Evolutionary conservation across 1,140 invertebrate species (phyloP), one percentile per base, ranked within the genome.

Genomic region (Bacillus rossius): DNA sequence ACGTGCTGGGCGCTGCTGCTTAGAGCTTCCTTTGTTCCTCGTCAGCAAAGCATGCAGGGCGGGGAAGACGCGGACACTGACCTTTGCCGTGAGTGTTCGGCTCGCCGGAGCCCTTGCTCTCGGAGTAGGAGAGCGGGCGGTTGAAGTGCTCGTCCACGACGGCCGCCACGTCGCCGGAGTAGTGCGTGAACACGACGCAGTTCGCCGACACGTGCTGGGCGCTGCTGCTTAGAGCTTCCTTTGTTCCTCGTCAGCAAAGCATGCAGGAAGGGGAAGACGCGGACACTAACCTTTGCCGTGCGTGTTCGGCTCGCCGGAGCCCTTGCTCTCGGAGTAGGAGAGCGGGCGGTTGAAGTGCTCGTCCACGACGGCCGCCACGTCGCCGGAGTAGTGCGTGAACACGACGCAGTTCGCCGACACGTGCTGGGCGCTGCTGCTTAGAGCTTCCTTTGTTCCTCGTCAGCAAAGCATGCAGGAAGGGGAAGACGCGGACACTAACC

Each of bases 81-180:
- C 84, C 84, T 81, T 86, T 86, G 41, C 69, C 63, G 58, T 73
- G 69, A 22, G 68, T 61, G n/a, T 67, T 56, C 34, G 70, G n/a
- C n/a, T n/a, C n/a, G n/a, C n/a, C n/a, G n/a, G n/a, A n/a, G n/a
- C n/a, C n/a, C n/a, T n/a, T n/a, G n/a, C n/a, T n/a, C n/a, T n/a
- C 79, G 54, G 71, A 71, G 64, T 74, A 77, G 64, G 84, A 81
- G 56, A 97, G 81, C 19, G 94, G 92, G 55, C 92, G 77, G 54
- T 89, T 86, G 77, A 97, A 96, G 75, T 97, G 94, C 76, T 96
- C 93, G 73, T 97, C 94, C 47, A 97, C 94, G 60, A 94, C 91
- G 59, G 88, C 81, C 37, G 91, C 87, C 20, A 91, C 90, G 74
- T 97, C 94, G 10, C 93, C 94, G 55, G 87, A 85, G 75, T 96